These are phyloP conservation scores for Choloepus didactylus DNA, from an alignment of 2,797 vertebrate genomes.

Conservation along the genomic window DNA sequence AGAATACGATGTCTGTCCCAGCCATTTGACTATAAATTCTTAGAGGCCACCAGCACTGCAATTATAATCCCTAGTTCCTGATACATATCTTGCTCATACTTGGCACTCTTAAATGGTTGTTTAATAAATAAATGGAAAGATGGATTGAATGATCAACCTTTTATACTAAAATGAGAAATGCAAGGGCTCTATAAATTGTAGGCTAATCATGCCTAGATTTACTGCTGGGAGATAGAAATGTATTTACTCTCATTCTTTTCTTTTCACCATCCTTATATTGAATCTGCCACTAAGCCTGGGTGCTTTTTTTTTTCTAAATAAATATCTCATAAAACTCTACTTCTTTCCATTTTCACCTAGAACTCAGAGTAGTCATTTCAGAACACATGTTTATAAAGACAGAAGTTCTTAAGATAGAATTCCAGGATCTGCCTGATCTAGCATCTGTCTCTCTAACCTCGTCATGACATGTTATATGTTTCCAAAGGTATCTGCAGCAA, in stretches of 20 bases:
- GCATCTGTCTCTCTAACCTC: not conserved
- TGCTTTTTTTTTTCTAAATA: slow-evolving; percentile 1
- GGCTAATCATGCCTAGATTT: not conserved
- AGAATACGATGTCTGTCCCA: not conserved
- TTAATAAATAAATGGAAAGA: not conserved
- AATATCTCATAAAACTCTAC: not conserved
- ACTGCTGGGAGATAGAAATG: not conserved
- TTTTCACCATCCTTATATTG: not conserved
- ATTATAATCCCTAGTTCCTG: not conserved
- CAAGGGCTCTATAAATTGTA: not conserved
- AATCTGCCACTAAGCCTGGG: not conserved
- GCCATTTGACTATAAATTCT: not conserved
- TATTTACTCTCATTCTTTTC: not conserved
- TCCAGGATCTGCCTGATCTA: not conserved
- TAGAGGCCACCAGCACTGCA: not conserved
- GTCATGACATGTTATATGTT: not conserved
- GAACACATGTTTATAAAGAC: not conserved
- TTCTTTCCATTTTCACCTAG: not conserved
- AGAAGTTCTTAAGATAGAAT: not conserved
- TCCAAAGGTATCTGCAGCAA: not conserved
- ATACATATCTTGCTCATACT: not conserved
- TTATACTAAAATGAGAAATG: not conserved
- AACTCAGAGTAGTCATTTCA: not conserved
- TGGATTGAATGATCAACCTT: not conserved
- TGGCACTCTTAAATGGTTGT: not conserved